Percentiles rank a stretch among this genome's conserved stretches.
Evolutionary conservation across 1,140 invertebrate genomes (phyloP).

Genomic region (Ptiloglossa arizonensis): DNA sequence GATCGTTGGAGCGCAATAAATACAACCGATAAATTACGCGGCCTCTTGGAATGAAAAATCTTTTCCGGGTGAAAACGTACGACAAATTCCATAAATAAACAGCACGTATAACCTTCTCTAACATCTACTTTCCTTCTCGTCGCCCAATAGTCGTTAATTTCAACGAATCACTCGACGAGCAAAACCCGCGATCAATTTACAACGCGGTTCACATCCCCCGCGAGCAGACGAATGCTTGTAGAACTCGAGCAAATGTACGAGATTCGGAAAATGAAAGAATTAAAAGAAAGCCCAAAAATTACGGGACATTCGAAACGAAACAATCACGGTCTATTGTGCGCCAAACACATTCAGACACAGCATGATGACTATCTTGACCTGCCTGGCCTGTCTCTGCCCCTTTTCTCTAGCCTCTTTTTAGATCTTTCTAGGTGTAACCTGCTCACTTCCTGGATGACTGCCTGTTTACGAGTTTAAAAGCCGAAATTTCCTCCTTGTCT

Average conservation of each 20-base stretch:
- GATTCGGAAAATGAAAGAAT: background rate
- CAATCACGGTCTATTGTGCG: background rate
- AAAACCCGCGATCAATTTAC: too few relatives aligned
- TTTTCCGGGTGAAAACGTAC: background rate
- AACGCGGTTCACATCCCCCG: background rate
- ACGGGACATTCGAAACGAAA: background rate
- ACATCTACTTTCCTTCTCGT: background rate
- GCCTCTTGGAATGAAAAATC: too few relatives aligned
- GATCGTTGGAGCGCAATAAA: too few relatives aligned
- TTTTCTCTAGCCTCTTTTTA: constrained; percentile 60
- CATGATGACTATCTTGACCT: constrained; percentile 60
- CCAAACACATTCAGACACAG: constrained; percentile 51
- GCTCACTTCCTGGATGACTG: constrained; percentile 64
- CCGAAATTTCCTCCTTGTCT: constrained; percentile 18
- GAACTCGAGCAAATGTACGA: too few relatives aligned
- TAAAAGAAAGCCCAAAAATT: background rate
- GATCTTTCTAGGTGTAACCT: constrained; percentile 67
- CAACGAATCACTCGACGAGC: background rate
- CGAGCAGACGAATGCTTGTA: too few relatives aligned
- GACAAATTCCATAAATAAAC: background rate
- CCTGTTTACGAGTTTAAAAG: constrained; percentile 59
- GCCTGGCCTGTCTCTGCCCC: constrained; percentile 53
- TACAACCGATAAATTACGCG: too few relatives aligned
- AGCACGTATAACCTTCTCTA: background rate
- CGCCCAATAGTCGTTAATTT: background rate